Evolutionary conservation across 2,113 vertebrate genomes (phyloP), one percentile per base, ranked within the genome.

Genomic region (Gasterosteus nipponicus): DNA sequence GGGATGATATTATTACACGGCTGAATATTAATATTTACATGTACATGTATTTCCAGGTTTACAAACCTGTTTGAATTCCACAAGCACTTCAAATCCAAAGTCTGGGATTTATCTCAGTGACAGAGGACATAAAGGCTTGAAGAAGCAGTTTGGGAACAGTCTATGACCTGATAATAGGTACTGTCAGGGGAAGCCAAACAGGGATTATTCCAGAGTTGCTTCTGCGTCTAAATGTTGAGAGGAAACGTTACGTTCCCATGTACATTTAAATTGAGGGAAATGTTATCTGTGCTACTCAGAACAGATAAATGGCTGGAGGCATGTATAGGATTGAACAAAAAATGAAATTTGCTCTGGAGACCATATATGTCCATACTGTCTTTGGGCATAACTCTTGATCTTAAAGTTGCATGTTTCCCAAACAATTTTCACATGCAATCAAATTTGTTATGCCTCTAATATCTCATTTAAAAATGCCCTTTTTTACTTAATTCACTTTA

Each of bases 131-230:
- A 73, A 66, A 12, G 44, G 60, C 51, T 69, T 12, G 0, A 51
- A 67, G 49, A 69, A 29, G 47, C 75, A 67, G 61, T 58, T 69
- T 58, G 38, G 58, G 47, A 79, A 69, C 59, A 76, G 35, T 41
- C 58, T 69, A 73, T 78, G 72, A 81, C 81, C 75, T 47, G 81
- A 84, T 82, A 73, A 76, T 78, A 33, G 62, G 18, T 53, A 4
- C 35, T 33, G 26, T 68, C 8, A 15, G 54, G 5, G 39, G 58
- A 77, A 72, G 49, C 22, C 39, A 11, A 79, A 54, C 56, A 4
- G 68, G 1, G 22, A 47, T 69, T 58, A 57, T 73, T 58, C 46
- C 16, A 64, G 11, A 53, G 56, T 49, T 44, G 47, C 57, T 65
- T 33, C 71, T 57, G 75, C 67, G 69, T 76, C 53, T 69, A 38